Evolutionary conservation across 30 jellyfish, hydroid and myxozoan genomes (phyloP).

Genomic region (Aurelia sp.): DNA sequence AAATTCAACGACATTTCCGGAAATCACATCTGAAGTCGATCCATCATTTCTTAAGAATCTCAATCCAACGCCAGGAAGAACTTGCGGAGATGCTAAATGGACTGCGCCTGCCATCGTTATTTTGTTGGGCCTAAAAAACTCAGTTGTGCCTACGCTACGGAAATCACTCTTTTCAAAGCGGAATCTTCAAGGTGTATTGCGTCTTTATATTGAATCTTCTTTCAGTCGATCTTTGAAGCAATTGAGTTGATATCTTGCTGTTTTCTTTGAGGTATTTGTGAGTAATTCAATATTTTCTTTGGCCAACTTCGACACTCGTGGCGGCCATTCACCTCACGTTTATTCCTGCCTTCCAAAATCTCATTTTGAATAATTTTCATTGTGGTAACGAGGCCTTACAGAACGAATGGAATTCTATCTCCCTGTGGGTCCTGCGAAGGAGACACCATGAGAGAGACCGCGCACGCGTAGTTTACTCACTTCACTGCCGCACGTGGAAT

Average conservation of each 20-base stretch:
- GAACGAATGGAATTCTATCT: too few relatives aligned
- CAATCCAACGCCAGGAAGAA: slow-evolving; percentile 62
- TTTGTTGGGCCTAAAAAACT: not conserved
- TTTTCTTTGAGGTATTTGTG: slow-evolving; percentile 1
- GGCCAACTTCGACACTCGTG: slow-evolving; percentile 15
- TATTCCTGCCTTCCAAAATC: too few relatives aligned
- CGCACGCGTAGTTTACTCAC: too few relatives aligned
- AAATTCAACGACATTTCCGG: slow-evolving; percentile 31
- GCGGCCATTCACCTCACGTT: slow-evolving; percentile 22
- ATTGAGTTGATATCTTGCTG: not conserved
- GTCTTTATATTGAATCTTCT: too few relatives aligned
- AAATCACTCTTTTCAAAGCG: too few relatives aligned
- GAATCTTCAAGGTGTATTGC: too few relatives aligned
- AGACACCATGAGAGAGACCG: too few relatives aligned
- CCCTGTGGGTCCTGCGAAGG: too few relatives aligned
- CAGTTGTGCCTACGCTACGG: not conserved
- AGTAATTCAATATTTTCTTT: not conserved
- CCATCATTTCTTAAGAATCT: slow-evolving; percentile 65
- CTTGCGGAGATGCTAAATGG: slow-evolving; percentile 35
- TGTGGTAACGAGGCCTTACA: too few relatives aligned
- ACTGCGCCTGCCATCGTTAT: slow-evolving; percentile 23
- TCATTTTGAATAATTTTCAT: too few relatives aligned
- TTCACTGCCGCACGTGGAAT: too few relatives aligned
- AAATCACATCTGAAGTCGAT: slow-evolving; percentile 39
- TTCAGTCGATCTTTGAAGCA: not conserved